Percentiles rank a stretch among this genome's conserved stretches.
These are phyloP conservation scores for Sphaerophoria rueppellii DNA, from an alignment of 2,888 invertebrate genomes.

Conservation along the genomic window DNA sequence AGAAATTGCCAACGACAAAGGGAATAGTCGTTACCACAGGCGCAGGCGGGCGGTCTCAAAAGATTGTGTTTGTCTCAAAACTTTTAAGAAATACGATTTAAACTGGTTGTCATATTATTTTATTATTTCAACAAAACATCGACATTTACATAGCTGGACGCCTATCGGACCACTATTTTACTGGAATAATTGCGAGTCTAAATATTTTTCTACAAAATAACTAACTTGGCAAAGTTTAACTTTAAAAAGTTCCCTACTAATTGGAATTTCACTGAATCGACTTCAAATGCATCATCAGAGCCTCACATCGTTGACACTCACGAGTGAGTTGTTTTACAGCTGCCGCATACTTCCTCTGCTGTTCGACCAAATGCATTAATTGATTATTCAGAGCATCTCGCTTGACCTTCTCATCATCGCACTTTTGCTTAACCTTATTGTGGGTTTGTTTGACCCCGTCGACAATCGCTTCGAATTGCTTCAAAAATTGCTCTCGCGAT, in stretches of 20 bases:
- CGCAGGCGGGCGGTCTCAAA: no score
- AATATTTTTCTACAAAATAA: no score
- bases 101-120: no score
- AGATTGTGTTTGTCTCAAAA: no score
- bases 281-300: conserved; percentile 80
- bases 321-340: conserved; percentile 90
- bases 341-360: conserved; percentile 89
- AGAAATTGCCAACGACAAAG: no score
- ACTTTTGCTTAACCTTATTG: conserved; percentile 87
- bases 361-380: conserved; percentile 85
- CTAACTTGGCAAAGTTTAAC: no score
- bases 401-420: conserved; percentile 86
- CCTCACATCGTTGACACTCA: conserved; percentile 88
- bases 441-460: conserved; percentile 94
- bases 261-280: conserved; percentile 77
- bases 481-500: conserved; percentile 93
- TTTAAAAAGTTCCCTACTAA: not conserved
- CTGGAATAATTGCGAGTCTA: no score
- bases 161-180: no score
- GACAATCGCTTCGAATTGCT: conserved; percentile 94
- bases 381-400: conserved; percentile 86
- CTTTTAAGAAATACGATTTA: no score
- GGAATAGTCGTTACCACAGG: no score
- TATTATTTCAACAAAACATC: no score
- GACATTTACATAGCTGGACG: no score